Evolutionary conservation across 2,888 invertebrate genomes (phyloP).

Genomic region (Onchidella celtica): DNA sequence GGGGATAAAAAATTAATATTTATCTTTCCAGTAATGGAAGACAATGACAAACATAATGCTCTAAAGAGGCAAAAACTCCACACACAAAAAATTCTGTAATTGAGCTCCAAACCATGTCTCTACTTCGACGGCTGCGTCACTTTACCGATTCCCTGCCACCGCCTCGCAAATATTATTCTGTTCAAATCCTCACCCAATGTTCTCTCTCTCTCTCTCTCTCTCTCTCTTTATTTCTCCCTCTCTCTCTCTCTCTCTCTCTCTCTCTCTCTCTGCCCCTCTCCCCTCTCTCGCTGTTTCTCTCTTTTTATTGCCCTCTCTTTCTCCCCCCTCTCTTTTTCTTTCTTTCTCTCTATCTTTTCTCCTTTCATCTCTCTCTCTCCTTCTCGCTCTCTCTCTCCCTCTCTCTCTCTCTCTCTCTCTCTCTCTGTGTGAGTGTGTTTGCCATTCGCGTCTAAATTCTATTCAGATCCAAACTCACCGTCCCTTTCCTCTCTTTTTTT

Average conservation of each 20-base stretch:
- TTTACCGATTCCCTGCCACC: no score
- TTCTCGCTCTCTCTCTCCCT: background rate
- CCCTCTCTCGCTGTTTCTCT: background rate
- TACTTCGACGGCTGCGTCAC: no score
- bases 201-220: background rate
- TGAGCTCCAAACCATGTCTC: no score
- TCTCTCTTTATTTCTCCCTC: background rate
- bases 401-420: background rate
- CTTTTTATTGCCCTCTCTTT: background rate
- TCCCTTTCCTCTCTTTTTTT: background rate
- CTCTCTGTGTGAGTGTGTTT: background rate
- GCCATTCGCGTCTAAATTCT: background rate
- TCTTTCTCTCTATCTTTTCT: background rate
- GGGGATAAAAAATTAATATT: no score
- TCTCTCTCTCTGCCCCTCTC: background rate
- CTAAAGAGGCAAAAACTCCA: no score
- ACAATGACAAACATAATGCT: no score
- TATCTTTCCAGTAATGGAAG: no score
- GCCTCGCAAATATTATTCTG: no score
- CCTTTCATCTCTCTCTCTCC: background rate
- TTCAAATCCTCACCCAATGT: no score
- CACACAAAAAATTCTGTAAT: no score
- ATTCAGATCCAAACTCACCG: background rate
- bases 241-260: background rate
- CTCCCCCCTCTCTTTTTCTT: background rate